phyloP scores from a whole-genome alignment of 2,797 vertebrate species.

The Enteromius paludinosus region DNA sequence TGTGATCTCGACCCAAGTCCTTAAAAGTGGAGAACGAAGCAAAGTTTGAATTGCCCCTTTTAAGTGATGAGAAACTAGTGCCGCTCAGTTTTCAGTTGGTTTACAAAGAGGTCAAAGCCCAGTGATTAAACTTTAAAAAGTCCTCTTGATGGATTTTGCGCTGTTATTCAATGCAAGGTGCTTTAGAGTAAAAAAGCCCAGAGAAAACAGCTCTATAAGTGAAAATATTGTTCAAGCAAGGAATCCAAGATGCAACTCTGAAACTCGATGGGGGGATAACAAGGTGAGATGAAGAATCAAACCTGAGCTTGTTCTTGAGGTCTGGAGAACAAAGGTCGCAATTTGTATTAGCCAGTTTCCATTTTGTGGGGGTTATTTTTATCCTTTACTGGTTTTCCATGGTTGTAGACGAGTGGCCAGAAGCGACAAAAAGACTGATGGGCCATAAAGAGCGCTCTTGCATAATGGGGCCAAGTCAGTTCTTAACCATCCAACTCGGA shows the following conservation, averaged over 20 bases:
- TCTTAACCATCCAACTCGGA: neutral
- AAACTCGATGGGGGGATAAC: neutral
- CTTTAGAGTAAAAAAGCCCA: neutral
- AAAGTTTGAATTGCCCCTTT: neutral
- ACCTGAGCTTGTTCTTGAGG: neutral
- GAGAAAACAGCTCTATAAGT: neutral
- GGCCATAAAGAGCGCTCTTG: slow-evolving; percentile 27
- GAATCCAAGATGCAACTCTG: neutral
- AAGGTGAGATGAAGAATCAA: neutral
- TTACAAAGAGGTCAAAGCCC: neutral
- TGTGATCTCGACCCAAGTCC: neutral
- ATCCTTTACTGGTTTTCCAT: slow-evolving; percentile 37
- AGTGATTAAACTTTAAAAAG: neutral
- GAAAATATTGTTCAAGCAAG: neutral
- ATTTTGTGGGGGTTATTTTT: slow-evolving; percentile 14
- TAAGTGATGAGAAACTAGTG: neutral
- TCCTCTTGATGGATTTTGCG: neutral
- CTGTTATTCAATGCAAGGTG: neutral
- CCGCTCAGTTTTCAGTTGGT: neutral
- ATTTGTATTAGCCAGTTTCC: slow-evolving; percentile 11
- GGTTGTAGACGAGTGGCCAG: neutral
- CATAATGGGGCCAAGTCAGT: slow-evolving; percentile 16
- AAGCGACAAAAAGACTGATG: slow-evolving; percentile 32
- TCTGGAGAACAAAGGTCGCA: slow-evolving; percentile 12
- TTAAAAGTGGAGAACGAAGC: slow-evolving; percentile 9